A percentile compares a stretch with the other conserved stretches of the same genome.
These are phyloP conservation scores for Luehdorfia chinensis DNA, from an alignment of 1,140 invertebrate species.

Conservation along the genomic window DNA sequence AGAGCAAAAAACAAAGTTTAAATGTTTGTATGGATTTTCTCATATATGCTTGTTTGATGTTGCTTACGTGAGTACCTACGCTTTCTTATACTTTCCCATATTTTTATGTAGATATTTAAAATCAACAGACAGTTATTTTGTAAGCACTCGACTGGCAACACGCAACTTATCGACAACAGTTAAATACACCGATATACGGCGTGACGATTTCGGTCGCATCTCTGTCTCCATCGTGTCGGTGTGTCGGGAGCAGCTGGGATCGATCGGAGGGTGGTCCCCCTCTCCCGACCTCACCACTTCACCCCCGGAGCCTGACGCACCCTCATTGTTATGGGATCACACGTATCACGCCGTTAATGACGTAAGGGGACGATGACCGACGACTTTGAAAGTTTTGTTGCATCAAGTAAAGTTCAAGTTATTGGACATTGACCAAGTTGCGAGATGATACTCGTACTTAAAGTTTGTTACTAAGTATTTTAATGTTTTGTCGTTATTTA, in stretches of 20 bases:
- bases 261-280: conserved; percentile 5
- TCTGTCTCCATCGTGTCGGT: background rate
- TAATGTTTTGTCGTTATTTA: too few species aligned
- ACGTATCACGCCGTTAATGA: conserved; percentile 21
- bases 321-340: conserved; percentile 8
- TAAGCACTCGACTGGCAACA: too few species aligned
- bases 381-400: conserved; percentile 8
- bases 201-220: background rate
- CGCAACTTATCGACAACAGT: background rate
- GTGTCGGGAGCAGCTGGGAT: background rate
- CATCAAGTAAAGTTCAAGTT: conserved; percentile 22
- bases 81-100: too few species aligned
- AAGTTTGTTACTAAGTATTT: too few species aligned
- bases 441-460: too few species aligned
- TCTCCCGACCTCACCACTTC: background rate
- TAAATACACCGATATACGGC: background rate
- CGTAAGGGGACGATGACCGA: conserved; percentile 30
- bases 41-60: too few species aligned
- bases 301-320: background rate
- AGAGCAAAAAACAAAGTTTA: too few species aligned
- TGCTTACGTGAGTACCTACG: too few species aligned
- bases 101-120: too few species aligned
- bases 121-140: too few species aligned
- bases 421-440: too few species aligned
- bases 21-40: too few species aligned